Evolutionary conservation across 2,797 vertebrate genomes (phyloP).

Genomic region (Intellagama lesueurii): DNA sequence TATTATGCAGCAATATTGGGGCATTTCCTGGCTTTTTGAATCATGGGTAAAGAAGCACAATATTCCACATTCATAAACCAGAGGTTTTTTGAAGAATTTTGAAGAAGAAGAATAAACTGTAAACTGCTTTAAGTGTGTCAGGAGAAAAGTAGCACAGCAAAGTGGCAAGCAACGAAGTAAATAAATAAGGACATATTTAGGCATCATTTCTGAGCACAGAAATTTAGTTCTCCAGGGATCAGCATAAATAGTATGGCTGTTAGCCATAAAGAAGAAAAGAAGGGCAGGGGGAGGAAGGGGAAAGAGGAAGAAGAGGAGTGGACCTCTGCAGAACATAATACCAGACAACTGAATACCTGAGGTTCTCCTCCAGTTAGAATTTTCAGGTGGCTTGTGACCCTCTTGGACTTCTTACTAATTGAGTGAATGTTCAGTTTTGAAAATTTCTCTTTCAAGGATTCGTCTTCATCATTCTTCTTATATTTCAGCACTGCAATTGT

Average conservation of each 20-base stretch:
- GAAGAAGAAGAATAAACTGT: neutral
- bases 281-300: too few relatives aligned
- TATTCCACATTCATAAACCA: too few relatives aligned
- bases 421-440: constrained; percentile 95
- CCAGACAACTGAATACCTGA: constrained; percentile 84
- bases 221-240: neutral
- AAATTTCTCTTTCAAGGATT: constrained; percentile 91
- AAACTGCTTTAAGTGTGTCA: neutral
- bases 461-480: constrained; percentile 92
- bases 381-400: constrained; percentile 93
- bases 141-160: too few relatives aligned
- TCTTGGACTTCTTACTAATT: constrained; percentile 96
- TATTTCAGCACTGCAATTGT: constrained; percentile 92
- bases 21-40: too few relatives aligned
- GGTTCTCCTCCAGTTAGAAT: constrained; percentile 92
- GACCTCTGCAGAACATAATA: constrained; percentile 23
- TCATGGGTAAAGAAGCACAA: too few relatives aligned
- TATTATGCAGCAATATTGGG: too few relatives aligned
- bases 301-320: too few relatives aligned
- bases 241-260: constrained; percentile 22
- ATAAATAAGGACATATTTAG: neutral
- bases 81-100: too few relatives aligned
- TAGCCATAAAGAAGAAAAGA: neutral
- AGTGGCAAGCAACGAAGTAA: neutral
- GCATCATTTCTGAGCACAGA: constrained; percentile 29